Evolutionary conservation across 2,888 invertebrate species (phyloP).

Genomic region (Drosophila kambysellisi): DNA sequence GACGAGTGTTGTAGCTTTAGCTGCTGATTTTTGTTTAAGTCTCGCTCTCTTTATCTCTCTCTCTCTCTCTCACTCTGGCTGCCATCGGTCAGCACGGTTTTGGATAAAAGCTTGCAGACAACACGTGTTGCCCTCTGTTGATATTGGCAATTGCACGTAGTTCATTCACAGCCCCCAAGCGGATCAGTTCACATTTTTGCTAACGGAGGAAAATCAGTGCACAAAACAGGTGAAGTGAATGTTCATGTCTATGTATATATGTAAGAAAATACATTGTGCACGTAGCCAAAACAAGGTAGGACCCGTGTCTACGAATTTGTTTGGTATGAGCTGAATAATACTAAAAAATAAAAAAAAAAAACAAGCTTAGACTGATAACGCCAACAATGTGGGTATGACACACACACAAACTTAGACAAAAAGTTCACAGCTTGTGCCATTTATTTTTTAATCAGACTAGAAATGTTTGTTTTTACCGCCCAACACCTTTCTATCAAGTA

Average conservation of each 20-base stretch:
- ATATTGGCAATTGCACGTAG: constrained; percentile 14
- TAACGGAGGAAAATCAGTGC: constrained; percentile 19
- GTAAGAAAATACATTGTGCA: background rate
- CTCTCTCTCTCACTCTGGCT: background rate
- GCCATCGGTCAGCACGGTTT: background rate
- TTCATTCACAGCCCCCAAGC: constrained; percentile 16
- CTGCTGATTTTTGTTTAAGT: constrained; percentile 39
- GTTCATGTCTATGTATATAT: background rate
- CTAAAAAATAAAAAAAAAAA: constrained; percentile 21
- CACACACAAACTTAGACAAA: background rate
- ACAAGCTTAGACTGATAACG: constrained; percentile 35
- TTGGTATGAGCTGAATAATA: constrained; percentile 21
- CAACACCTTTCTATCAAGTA: background rate
- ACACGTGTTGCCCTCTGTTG: constrained; percentile 37
- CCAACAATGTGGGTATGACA: background rate
- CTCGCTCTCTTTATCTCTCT: constrained; percentile 20
- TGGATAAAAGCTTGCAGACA: constrained; percentile 45
- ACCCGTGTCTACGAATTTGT: constrained; percentile 14
- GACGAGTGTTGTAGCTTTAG: constrained; percentile 20
- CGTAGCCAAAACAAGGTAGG: constrained; percentile 12
- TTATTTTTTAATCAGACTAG: background rate
- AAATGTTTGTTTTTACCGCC: background rate
- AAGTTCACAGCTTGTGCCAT: constrained; percentile 29
- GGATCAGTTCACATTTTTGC: constrained; percentile 29
- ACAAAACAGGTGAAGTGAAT: constrained; percentile 23